Evolutionary conservation across 2,113 vertebrate species (phyloP), one percentile per base, ranked within the genome.

Genomic region (Galbula dea): DNA sequence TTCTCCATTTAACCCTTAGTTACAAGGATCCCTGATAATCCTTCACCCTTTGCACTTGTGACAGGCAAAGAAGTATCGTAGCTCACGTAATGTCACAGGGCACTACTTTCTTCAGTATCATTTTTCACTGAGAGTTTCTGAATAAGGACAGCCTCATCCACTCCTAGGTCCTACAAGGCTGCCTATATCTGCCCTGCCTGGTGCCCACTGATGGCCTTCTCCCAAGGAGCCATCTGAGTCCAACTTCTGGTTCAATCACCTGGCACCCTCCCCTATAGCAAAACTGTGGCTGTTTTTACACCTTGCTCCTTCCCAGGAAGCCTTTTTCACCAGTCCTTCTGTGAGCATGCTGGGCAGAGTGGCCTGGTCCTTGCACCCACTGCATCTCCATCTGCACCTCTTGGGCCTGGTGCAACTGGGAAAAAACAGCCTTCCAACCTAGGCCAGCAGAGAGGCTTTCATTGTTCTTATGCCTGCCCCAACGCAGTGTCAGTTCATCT

Each of bases 181-280:
- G 30, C 9, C 39, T 26, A 6, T 65, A 39, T 7, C 72, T 83
- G 36, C 41, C 41, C 67, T 68, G 32, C 30, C 32, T 69, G 75
- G 11, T 36, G 27, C 21, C 58, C 72, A 6, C 21, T 62, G 32
- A 23, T 22, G 34, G 37, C 24, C 20, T 66, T 49, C 29, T 55
- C 26, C 27, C 7, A 10, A 51, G 32, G 19, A 59, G 29, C 12
- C n/a, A 29, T 30, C 39, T 68, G 48, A 80, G 15, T 30, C 14
- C 21, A 48, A 5, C 26, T 4, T 57, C 48, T 13, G 55, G 26
- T n/a, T 74, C 76, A 74, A 3, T 4, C 1, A 0, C 22, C n/a
- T 23, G 14, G 3, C 17, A 57, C 10, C 11, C 37, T 27, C 32
- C 54, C 17, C 45, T 27, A 26, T 0, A 14, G 10, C 16, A 63